Conservation (phyloP, 1,140 invertebrate genomes). For the Megathymus violae region DNA sequence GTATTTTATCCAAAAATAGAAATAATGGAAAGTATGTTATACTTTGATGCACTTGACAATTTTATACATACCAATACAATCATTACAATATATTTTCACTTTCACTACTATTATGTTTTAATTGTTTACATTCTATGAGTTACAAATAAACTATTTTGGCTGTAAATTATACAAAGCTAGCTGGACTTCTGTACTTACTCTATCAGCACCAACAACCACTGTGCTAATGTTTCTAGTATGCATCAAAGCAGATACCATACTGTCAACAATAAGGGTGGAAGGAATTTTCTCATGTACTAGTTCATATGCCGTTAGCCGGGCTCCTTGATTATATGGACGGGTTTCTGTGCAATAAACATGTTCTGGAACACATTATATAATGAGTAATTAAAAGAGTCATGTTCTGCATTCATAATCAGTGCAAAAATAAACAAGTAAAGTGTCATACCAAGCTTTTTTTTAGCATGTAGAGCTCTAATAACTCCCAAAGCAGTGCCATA, state of each 20-base stretch:
- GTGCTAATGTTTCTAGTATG: constrained; percentile 90
- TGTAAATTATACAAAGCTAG: neutral
- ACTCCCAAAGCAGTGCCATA: constrained; percentile 99
- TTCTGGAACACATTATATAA: constrained; percentile 83
- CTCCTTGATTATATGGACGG: constrained; percentile 98
- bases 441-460: constrained; percentile 87
- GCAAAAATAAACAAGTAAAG: neutral
- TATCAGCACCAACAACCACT: constrained; percentile 95
- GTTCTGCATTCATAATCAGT: too few relatives aligned
- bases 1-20: too few relatives aligned
- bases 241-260: constrained; percentile 97
- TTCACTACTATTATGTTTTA: too few relatives aligned
- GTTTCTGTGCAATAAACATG: constrained; percentile 98
- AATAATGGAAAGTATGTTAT: too few relatives aligned
- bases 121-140: too few relatives aligned
- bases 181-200: constrained; percentile 83
- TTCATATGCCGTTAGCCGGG: constrained; percentile 97
- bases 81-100: too few relatives aligned
- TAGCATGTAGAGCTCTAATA: constrained; percentile 90
- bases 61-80: too few relatives aligned
- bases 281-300: constrained; percentile 97
- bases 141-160: too few relatives aligned
- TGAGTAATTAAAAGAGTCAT: too few relatives aligned
- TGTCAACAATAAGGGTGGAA: constrained; percentile 96
- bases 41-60: too few relatives aligned